Conservation (phyloP, 2,113 vertebrate genomes). For the Collichthys lucidus region DNA sequence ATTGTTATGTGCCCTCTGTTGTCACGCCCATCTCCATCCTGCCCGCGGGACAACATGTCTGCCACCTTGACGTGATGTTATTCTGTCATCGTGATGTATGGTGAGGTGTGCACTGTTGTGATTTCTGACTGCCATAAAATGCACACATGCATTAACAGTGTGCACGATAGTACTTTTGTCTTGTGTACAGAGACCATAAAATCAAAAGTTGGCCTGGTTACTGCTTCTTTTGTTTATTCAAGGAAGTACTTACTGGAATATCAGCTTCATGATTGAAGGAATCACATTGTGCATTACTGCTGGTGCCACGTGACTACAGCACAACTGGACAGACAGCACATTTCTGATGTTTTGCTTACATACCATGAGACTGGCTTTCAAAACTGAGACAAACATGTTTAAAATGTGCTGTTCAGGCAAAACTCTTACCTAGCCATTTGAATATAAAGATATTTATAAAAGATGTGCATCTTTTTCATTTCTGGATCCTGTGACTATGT, state of each 20-base stretch:
- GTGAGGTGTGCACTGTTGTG: neutral
- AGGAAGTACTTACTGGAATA: conserved; percentile 59
- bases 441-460: neutral
- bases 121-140: too few relatives aligned
- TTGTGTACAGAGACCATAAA: neutral
- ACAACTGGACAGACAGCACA: neutral
- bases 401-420: neutral
- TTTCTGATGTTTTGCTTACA: neutral
- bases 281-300: conserved; percentile 2
- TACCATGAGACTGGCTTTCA: neutral
- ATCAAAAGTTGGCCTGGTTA: neutral
- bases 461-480: neutral
- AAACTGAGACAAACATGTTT: neutral
- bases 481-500: neutral
- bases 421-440: neutral
- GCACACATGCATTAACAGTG: neutral
- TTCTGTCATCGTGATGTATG: too few relatives aligned
- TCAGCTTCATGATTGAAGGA: neutral
- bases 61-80: neutral
- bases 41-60: conserved; percentile 36
- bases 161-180: neutral
- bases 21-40: conserved; percentile 68
- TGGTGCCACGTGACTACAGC: neutral
- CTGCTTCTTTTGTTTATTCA: conserved; percentile 13
- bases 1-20: conserved; percentile 24